Evolutionary conservation across 2,888 invertebrate species (phyloP).

Genomic region (Drosophila demipolita): DNA sequence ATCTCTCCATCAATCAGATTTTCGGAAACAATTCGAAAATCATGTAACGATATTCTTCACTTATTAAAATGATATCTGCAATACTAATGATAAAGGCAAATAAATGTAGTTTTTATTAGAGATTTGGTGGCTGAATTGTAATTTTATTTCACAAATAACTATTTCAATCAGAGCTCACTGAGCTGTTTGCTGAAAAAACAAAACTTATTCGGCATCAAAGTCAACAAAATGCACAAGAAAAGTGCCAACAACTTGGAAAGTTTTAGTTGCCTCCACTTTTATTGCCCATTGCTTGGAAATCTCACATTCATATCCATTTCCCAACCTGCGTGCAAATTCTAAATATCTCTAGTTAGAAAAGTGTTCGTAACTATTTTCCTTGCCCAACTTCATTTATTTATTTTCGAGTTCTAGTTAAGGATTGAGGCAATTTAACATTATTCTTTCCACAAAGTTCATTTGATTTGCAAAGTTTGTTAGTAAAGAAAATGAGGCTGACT

Average conservation of each 20-base stretch:
- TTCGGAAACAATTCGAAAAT: conserved; percentile 21
- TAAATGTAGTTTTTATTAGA: conserved; percentile 16
- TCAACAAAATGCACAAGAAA: conserved; percentile 33
- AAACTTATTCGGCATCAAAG: conserved; percentile 34
- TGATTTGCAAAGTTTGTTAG: conserved; percentile 37
- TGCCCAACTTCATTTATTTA: conserved; percentile 11
- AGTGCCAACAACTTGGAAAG: conserved; percentile 34
- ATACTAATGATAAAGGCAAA: not conserved
- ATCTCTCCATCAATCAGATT: conserved; percentile 29
- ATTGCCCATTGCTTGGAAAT: conserved; percentile 10
- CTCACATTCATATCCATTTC: conserved; percentile 1
- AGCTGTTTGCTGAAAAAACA: conserved; percentile 28
- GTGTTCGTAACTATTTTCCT: conserved; percentile 40
- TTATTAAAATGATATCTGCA: conserved; percentile 4
- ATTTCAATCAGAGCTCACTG: conserved; percentile 59
- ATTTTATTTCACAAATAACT: conserved; percentile 35
- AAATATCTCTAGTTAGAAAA: conserved; percentile 37
- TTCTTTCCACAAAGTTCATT: conserved; percentile 33
- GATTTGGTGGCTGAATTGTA: not conserved
- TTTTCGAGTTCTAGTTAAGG: conserved; percentile 18
- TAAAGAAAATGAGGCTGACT: not conserved
- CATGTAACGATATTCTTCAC: conserved; percentile 34
- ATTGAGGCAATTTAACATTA: conserved; percentile 18
- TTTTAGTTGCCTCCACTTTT: conserved; percentile 13
- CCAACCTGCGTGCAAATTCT: conserved; percentile 6